Evolutionary conservation across 1,140 invertebrate species (phyloP), one percentile per base, ranked within the genome.

Genomic region (Caenorhabditis tropicalis): DNA sequence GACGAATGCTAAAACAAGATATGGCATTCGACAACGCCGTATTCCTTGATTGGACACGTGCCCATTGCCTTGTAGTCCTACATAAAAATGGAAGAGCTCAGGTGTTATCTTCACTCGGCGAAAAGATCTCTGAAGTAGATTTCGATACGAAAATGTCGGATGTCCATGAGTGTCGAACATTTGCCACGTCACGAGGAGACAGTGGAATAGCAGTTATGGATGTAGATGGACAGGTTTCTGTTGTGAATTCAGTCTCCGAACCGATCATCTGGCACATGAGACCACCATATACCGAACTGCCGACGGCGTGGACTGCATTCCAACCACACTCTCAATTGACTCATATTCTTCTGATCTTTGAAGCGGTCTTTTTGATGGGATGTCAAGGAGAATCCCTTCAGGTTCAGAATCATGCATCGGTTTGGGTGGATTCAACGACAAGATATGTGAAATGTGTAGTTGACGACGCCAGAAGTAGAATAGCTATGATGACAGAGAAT

Each of bases 151-250:
- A 81, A 51, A 36, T 82, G 27, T 60, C 39, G n/a, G 27, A 82
- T 60, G 43, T 82, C n/a, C 43, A 82, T 27, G 43, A 53, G 31
- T 82, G 43, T 43, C 43, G 43, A 2, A 65, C 43, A 43, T 82
- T 85, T 21, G 85, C 83, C 48, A 70, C 53, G 12, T 56, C 56
- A 31, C 12, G 48, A 43, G 56, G 70, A 4, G 79, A 85, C 46
- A 85, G 82, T 27, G 84, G 84, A 65, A 46, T 85, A 2, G 84
- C 84, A 3, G 46, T 85, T 5, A 49, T 85, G 36, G 84, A 85
- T 53, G 65, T 65, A 7, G 56, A 82, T 31, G 29, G 70, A 10
- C 43, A 58, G 21, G 24, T 85, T 6, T 36, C 56, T 15, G 81
- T 85, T 6, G 84, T 82, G 15, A 85, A 85, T 79, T 74, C 56